phyloP scores from a whole-genome alignment of 2,888 invertebrate genomes.

The Parnassius glacialis region DNA sequence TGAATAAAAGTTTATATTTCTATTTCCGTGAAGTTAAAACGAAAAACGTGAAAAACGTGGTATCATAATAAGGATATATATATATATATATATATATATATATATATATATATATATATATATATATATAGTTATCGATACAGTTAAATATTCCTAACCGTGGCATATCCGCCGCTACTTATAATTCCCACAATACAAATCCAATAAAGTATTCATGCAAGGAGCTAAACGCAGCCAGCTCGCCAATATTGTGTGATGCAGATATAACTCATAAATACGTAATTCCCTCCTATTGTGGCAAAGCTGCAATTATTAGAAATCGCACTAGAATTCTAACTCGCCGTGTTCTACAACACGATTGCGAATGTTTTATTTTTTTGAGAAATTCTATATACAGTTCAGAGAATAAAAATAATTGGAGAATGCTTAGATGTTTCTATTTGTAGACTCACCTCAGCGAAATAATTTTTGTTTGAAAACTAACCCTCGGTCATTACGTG shows the following conservation, averaged over 20 bases:
- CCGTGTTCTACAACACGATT: not conserved
- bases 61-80: no score
- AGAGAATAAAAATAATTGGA: no score
- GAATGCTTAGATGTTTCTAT: no score
- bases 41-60: no score
- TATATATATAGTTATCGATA: not conserved
- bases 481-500: no score
- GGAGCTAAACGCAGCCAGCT: constrained; percentile 12
- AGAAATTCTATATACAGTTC: no score
- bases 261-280: constrained; percentile 20
- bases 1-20: no score
- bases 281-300: constrained; percentile 11
- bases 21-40: no score
- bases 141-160: not conserved
- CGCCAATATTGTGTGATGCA: constrained; percentile 15
- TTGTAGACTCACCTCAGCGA: no score
- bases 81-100: no score
- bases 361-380: not conserved
- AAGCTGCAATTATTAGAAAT: constrained; percentile 20
- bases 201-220: constrained; percentile 22
- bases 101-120: no score
- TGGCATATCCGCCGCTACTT: not conserved
- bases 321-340: constrained; percentile 4
- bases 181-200: constrained; percentile 12
- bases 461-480: no score